phyloP scores from a whole-genome alignment of 2,797 vertebrate genomes.

The Pelochelys cantorii region DNA sequence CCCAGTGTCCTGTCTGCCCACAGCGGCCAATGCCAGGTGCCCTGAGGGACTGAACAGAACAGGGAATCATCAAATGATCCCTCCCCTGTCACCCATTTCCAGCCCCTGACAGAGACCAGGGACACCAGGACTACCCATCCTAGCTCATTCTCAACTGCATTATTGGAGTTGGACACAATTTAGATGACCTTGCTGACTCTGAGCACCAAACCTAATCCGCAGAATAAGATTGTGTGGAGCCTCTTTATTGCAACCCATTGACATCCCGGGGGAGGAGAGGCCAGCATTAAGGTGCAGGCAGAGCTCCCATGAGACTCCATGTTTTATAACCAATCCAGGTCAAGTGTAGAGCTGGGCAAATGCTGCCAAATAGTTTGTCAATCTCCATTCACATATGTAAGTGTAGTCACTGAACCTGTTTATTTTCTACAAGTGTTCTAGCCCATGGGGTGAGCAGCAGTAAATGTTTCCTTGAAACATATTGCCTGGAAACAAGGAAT shows the following conservation, averaged over 20 bases:
- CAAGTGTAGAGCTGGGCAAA: neutral
- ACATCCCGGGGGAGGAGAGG: neutral
- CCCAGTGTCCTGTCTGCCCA: no score
- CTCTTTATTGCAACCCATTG: neutral
- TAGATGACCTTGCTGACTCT: neutral
- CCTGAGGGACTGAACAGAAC: no score
- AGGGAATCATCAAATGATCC: no score
- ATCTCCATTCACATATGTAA: constrained; percentile 47
- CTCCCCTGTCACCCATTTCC: no score
- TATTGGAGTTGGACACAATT: neutral
- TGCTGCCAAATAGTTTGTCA: neutral
- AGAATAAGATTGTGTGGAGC: rapidly evolving
- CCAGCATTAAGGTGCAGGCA: neutral
- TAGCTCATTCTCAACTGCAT: no score
- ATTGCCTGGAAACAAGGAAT: constrained; percentile 30
- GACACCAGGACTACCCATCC: no score
- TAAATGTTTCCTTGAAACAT: constrained; percentile 59
- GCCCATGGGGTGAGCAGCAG: constrained; percentile 59
- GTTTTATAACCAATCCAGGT: constrained; percentile 6
- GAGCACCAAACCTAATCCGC: neutral
- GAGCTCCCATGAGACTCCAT: neutral
- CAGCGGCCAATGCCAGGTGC: no score
- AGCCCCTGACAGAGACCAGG: no score
- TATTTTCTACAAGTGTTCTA: constrained; percentile 44
- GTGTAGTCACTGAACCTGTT: neutral